Base-by-base conservation (phyloP, 37 sponge, comb jelly and placozoan species). In the Ephydatia muelleri region DNA sequence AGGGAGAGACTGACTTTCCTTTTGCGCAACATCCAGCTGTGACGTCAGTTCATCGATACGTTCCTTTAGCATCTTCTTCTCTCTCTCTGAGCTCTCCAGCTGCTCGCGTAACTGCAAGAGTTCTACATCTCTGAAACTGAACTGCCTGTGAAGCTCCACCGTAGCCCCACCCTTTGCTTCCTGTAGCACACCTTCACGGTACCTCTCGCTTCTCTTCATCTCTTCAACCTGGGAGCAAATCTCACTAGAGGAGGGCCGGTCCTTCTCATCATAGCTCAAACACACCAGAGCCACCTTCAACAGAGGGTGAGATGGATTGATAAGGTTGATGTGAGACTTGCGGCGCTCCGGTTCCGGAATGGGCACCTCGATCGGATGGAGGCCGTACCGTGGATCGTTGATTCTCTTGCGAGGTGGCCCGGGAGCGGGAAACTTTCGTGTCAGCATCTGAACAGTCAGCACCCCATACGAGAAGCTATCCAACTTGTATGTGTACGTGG, bases 401-500 rank as follows among this genome's bases (percentile, higher is more conserved):
- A 57, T 14, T 57, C 57, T 57, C 57, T 11, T 57, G 57, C 57
- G 57, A 1, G 49, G 32, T 21, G 33, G 28, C 5, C 49, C 49
- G 5, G 83, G 83, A 29, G 34, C 28, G 13, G 83, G 83, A 37
- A 38, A 43, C 49, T 37, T 30, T 0, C 73, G 5, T 0, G 83
- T 72, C 26, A 82, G 35, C 3, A 82, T 82, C 65, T 82, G 83
- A 16, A 82, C 22, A 4, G 72, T 5, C 40, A 82, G 47, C 0
- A 82, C 83, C 2, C 83, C 83, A 36, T 72, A 72, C 30, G 83
- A 82, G 40, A 82, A 82, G 27, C 71, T 72, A 65, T 82, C 83
- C 11, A 82, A 57, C 49, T 70, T 82, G n/a, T 72, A 30, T 34
- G 83, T 72, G 73, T 82, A 82, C 3, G 36, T 16, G 5, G 83